Evolutionary conservation across 2,113 vertebrate species (phyloP).

Genomic region (Myanophis thanlyinensis): DNA sequence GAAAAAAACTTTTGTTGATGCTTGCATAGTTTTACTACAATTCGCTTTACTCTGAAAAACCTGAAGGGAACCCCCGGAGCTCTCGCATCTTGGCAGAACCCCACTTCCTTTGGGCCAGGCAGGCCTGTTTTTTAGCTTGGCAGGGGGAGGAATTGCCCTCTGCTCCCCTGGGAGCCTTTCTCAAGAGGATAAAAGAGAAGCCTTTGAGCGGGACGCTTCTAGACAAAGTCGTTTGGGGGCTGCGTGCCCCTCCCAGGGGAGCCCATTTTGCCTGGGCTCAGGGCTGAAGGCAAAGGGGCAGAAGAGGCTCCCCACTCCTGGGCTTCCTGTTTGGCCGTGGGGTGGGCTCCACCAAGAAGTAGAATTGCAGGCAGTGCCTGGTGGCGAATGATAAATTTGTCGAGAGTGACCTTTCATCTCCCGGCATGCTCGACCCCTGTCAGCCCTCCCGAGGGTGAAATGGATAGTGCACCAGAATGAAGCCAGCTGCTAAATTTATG

Average conservation of each 20-base stretch:
- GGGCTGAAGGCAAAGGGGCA: neutral
- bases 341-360: neutral
- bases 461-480: constrained; percentile 66
- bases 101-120: neutral
- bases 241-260: neutral
- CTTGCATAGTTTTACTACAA: neutral
- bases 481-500: constrained; percentile 84
- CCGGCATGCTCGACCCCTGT: constrained; percentile 50
- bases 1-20: neutral
- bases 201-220: neutral
- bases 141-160: neutral
- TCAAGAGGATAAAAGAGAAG: neutral
- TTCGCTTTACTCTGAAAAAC: neutral
- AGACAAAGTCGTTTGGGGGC: neutral
- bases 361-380: fast-evolving
- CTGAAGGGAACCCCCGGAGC: neutral
- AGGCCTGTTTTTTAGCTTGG: neutral
- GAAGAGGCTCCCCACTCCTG: neutral
- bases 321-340: neutral
- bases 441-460: constrained; percentile 62
- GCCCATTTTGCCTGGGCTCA: neutral
- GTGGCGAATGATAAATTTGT: constrained; percentile 19
- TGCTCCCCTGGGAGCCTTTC: neutral
- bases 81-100: neutral
- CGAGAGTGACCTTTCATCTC: constrained; percentile 44